Evolutionary conservation across 2,113 vertebrate species (phyloP).

Genomic region (zebrafish (Danio rerio)): GRCz12tu NC_133186.1:13812001-13812500

Average conservation of each 20-base stretch:
- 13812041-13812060: background rate
- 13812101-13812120: constrained; percentile 92
- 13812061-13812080: constrained; percentile 95
- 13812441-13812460: too few species aligned
- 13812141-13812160: constrained; percentile 93
- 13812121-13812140: constrained; percentile 87
- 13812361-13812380: too few species aligned
- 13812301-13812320: too few species aligned
- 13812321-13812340: too few species aligned
- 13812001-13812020: background rate
- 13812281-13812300: too few species aligned
- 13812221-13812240: background rate
- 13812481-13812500: too few species aligned
- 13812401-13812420: too few species aligned
- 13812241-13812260: background rate
- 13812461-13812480: too few species aligned
- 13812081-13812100: constrained; percentile 92
- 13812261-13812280: too few species aligned
- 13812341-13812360: too few species aligned
- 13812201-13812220: background rate
- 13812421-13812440: too few species aligned
- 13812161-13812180: constrained; percentile 81
- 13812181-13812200: background rate
- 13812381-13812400: too few species aligned
- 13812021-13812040: background rate